Evolutionary conservation across 1,140 invertebrate genomes (phyloP).

Genomic region (Araneus ventricosus): DNA sequence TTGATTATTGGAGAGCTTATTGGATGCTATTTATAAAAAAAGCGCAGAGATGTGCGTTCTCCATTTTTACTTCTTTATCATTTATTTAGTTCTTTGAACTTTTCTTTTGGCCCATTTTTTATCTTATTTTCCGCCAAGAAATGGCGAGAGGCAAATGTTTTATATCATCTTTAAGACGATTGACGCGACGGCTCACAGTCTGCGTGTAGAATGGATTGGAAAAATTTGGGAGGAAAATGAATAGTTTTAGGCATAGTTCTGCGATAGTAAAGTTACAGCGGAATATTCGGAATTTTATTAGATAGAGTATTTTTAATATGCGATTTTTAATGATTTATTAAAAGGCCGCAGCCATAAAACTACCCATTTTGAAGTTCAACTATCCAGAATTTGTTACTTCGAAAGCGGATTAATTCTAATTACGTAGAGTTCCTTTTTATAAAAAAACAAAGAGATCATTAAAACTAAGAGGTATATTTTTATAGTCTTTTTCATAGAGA

Average conservation of each 20-base stretch:
- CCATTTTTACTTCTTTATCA: neutral
- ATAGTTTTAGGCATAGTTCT: slow-evolving; percentile 14
- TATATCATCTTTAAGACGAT: neutral
- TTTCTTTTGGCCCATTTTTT: neutral
- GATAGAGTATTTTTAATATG: too few relatives aligned
- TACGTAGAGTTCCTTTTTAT: too few relatives aligned
- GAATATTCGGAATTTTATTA: neutral
- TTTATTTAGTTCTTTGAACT: neutral
- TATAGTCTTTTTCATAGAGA: too few relatives aligned
- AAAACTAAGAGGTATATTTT: too few relatives aligned
- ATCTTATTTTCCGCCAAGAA: neutral
- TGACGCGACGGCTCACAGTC: neutral
- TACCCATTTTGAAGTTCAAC: too few relatives aligned
- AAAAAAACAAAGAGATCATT: too few relatives aligned
- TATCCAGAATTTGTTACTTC: too few relatives aligned
- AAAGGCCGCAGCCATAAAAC: too few relatives aligned
- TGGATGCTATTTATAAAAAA: slow-evolving; percentile 55
- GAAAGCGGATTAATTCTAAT: too few relatives aligned
- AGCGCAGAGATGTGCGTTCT: neutral
- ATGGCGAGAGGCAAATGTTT: neutral
- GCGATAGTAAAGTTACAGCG: neutral
- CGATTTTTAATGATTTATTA: too few relatives aligned
- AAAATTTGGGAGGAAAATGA: neutral
- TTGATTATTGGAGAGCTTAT: slow-evolving; percentile 34
- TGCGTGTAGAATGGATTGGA: neutral